These are phyloP conservation scores for Acromyrmex charruanus DNA, from an alignment of 1,140 invertebrate genomes.

Conservation along the genomic window DNA sequence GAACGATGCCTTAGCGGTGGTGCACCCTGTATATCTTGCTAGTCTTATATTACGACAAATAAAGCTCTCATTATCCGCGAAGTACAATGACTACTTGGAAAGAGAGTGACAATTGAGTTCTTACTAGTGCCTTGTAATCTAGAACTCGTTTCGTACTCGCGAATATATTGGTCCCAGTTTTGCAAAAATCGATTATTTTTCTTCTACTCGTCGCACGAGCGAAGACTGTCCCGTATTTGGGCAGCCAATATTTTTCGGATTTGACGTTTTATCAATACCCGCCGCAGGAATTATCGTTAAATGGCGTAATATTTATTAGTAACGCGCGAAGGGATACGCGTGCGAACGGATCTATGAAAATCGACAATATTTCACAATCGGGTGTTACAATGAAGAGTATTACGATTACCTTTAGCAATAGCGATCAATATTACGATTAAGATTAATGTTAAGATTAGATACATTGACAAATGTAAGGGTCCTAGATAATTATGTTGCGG, in stretches of 20 bases:
- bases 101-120: slow-evolving; percentile 56
- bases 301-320: slow-evolving; percentile 65
- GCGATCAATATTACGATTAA: slow-evolving; percentile 61
- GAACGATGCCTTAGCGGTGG: background rate
- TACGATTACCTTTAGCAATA: slow-evolving; percentile 81
- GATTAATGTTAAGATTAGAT: slow-evolving; percentile 73
- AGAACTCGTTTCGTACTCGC: slow-evolving; percentile 56
- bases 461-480: slow-evolving; percentile 75
- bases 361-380: slow-evolving; percentile 82
- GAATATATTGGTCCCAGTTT: slow-evolving; percentile 31
- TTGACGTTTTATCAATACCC: slow-evolving; percentile 14
- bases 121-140: slow-evolving; percentile 68
- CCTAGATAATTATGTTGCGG: slow-evolving; percentile 73
- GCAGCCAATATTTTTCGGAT: slow-evolving; percentile 41
- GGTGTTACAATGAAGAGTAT: slow-evolving; percentile 79
- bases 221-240: slow-evolving; percentile 25
- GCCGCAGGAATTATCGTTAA: slow-evolving; percentile 41
- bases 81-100: slow-evolving; percentile 17
- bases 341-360: slow-evolving; percentile 64
- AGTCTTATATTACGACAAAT: slow-evolving; percentile 39
- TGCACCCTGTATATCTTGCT: slow-evolving; percentile 5
- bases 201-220: slow-evolving; percentile 3
- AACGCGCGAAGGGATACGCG: slow-evolving; percentile 42
- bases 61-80: slow-evolving; percentile 25
- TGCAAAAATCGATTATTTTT: slow-evolving; percentile 24